Evolutionary conservation across 1,140 invertebrate species (phyloP).

Genomic region (Atta colombica): DNA sequence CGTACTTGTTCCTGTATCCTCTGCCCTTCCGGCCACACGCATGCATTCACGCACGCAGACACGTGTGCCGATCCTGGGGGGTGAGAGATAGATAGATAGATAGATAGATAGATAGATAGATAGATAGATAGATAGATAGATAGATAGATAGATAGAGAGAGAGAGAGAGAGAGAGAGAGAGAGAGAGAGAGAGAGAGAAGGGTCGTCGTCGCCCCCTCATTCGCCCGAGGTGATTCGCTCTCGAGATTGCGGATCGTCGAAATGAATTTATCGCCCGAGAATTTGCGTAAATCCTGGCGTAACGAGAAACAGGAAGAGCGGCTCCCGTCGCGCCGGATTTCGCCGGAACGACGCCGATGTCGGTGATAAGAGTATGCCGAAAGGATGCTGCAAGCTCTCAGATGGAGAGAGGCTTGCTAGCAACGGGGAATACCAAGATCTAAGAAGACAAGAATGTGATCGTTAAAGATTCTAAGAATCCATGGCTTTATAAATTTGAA

Average conservation of each 20-base stretch:
- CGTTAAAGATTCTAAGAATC: slow-evolving; percentile 5
- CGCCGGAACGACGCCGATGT: slow-evolving; percentile 44
- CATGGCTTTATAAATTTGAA: not conserved
- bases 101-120: too few species aligned
- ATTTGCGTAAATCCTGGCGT: slow-evolving; percentile 69
- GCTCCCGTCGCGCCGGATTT: slow-evolving; percentile 52
- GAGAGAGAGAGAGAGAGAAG: not conserved
- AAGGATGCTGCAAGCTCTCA: slow-evolving; percentile 16
- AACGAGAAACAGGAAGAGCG: slow-evolving; percentile 65
- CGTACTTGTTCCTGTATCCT: slow-evolving; percentile 66
- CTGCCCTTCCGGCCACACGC: slow-evolving; percentile 56
- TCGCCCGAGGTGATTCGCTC: slow-evolving; percentile 64
- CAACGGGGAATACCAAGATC: not conserved
- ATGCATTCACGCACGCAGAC: not conserved
- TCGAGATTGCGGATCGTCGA: slow-evolving; percentile 69
- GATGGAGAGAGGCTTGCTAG: not conserved
- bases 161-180: not conserved
- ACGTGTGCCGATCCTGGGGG: slow-evolving; percentile 1
- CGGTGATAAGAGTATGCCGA: slow-evolving; percentile 43
- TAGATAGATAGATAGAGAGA: not conserved
- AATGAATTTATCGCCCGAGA: slow-evolving; percentile 71
- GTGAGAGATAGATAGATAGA: not conserved
- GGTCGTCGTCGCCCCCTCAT: slow-evolving; percentile 38
- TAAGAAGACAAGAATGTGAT: not conserved
- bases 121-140: too few species aligned